These are phyloP conservation scores for Indicator indicator DNA, from an alignment of 2,113 vertebrate genomes.

Conservation along the genomic window DNA sequence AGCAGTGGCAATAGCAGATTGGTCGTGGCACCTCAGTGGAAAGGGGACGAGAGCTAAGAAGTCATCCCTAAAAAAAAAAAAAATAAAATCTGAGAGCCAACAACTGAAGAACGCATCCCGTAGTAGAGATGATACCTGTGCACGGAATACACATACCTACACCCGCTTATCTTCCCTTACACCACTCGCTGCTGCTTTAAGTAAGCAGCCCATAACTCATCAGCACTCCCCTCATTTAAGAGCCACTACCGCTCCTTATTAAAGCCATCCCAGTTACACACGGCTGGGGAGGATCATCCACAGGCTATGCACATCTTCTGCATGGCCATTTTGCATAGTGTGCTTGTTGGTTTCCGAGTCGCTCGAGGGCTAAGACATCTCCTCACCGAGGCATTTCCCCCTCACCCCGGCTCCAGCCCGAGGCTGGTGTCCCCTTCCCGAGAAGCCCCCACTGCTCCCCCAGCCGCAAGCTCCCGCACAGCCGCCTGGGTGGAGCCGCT, in stretches of 20 bases:
- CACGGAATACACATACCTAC: background rate
- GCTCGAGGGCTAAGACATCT: background rate
- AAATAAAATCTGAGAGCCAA: background rate
- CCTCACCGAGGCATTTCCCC: no score
- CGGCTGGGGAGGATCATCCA: background rate
- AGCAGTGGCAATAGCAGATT: background rate
- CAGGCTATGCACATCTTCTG: background rate
- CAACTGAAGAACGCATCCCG: background rate
- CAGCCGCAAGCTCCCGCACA: background rate
- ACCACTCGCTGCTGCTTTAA: background rate
- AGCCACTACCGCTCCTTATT: background rate
- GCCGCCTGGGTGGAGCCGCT: constrained; percentile 37
- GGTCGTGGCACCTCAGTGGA: background rate
- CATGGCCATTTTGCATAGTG: background rate
- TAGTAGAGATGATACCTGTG: background rate
- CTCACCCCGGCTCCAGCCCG: background rate
- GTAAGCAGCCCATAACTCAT: background rate
- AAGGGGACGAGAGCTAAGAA: background rate
- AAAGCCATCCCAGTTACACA: background rate
- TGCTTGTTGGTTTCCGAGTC: background rate
- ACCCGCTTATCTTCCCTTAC: background rate
- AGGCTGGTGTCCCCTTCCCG: background rate
- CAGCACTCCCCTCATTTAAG: background rate
- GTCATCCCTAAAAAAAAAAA: background rate
- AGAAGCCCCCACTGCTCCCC: background rate